Conservation (phyloP, 2,797 vertebrate genomes). For the Cottoperca gobio region DNA sequence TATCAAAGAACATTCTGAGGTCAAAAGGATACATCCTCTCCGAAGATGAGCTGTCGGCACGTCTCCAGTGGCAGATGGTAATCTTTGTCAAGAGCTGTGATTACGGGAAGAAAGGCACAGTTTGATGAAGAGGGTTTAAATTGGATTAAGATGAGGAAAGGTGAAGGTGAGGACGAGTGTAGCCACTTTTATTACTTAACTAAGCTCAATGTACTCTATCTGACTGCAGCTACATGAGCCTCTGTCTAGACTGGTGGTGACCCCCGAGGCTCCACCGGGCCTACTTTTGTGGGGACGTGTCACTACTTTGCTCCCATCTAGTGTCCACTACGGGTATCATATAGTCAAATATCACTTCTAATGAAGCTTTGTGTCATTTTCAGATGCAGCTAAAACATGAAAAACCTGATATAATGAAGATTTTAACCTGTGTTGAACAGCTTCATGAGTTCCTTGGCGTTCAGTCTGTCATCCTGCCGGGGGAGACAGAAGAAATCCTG, state of each 20-base stretch:
- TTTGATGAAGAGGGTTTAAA: constrained; percentile 36
- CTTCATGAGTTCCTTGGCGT: constrained; percentile 76
- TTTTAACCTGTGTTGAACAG: constrained; percentile 83
- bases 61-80: constrained; percentile 85
- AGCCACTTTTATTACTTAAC: constrained; percentile 35
- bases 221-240: constrained; percentile 50
- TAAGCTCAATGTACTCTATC: constrained; percentile 27
- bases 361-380: background rate
- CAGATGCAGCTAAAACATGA: background rate
- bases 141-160: constrained; percentile 25
- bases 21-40: constrained; percentile 84
- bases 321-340: constrained; percentile 61
- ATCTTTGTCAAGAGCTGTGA: constrained; percentile 80
- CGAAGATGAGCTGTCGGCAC: constrained; percentile 85
- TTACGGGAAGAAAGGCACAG: constrained; percentile 18
- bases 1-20: constrained; percentile 6
- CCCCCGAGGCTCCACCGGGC: constrained; percentile 32
- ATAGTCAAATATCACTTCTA: background rate
- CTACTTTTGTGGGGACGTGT: background rate
- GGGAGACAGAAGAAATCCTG: constrained; percentile 21
- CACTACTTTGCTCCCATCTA: constrained; percentile 73
- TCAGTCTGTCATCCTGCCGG: constrained; percentile 79
- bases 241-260: constrained; percentile 69
- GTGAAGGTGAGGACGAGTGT: constrained; percentile 50
- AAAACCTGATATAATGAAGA: background rate